Base-by-base conservation (phyloP, 1,140 invertebrate species). In the Bactericera cockerelli region DNA sequence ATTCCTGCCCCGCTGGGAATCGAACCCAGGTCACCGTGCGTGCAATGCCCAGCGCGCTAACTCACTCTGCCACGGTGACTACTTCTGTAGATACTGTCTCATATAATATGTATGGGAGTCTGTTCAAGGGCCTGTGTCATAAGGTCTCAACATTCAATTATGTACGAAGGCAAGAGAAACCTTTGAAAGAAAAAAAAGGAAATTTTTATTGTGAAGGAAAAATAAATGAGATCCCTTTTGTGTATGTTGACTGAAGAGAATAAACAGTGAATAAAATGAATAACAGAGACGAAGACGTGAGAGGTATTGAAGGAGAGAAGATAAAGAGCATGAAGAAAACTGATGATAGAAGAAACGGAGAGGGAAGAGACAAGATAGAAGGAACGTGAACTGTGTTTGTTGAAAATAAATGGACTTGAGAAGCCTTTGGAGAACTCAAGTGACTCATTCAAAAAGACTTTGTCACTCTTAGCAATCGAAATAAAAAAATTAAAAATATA, bases 191-290 rank as follows among this genome's bases (percentile, higher is more conserved):
- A 49, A 19, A 3, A n/a, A 49, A n/a, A n/a, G 42, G n/a, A 22
- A 49, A 49, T 19, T 16, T 49, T 6, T 22, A 49, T 49, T 49
- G n/a, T 49, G n/a, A 49, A 49, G 22, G 42, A 49, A 49, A 19
- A 49, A 49, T 49, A 49, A 49, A 49, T 49, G 42, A 49, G 42
- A 49, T 19, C n/a, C n/a, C 22, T 22, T 36, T 49, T 49, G 42
- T 49, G 42, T 49, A n/a, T 49, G 42, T 49, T 49, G 42, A 49
- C 42, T 49, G n/a, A 22, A 22, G n/a, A 49, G 42, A 49, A 49
- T 22, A 49, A 49, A 49, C 22, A 49, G 4, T 49, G 42, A 49
- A 49, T 49, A 49, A 49, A 49, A 49, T 49, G 42, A 22, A 49
- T 8, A 16, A 49, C n/a, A 31, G 28, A 31, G 28, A 31, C 13